Evolutionary conservation across 2,888 invertebrate genomes (phyloP), one percentile per base, ranked within the genome.

Genomic region (Trichopoda pennipes): DNA sequence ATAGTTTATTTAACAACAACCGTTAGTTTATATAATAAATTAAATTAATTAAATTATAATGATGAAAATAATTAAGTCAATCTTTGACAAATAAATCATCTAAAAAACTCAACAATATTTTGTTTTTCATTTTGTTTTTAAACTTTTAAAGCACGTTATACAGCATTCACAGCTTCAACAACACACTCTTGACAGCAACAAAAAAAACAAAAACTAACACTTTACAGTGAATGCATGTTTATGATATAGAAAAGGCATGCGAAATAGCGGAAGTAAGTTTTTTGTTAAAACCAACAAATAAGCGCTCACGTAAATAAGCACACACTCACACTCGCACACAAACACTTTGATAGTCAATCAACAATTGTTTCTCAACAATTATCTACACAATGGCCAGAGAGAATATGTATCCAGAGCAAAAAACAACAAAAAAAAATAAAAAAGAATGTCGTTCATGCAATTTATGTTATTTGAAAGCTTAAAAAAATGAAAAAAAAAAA

Each of bases 311-410:
- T 4, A 38, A 16, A 44, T 1, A 63, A 12, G 21, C 55, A n/a
- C 21, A 38, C 8, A n/a, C 32, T 28, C 7, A 19, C 42, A 72
- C 19, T 19, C 9, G 35, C 10, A 17, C 9, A 60, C 21, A 60
- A 51, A 28, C n/a, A 63, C 55, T 66, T 56, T 38, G 21, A 42
- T 32, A 60, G 19, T 10, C 51, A 60, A 75, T 66, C 60, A 68
- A 75, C 75, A 75, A 74, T 75, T 80, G 55, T 64, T 81, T 77
- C 72, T 68, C 63, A 72, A 66, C 76, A 81, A 77, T 73, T 81
- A 76, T 68, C 66, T 55, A 47, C 9, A 72, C 60, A 76, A 73
- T 72, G 58, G 47, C 38, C 35, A 55, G 42, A 55, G 42, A 3
- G 4, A 3, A 4, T 28, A 28, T 28, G 23, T 28, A 42, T 51